Evolutionary conservation across 2,113 vertebrate genomes (phyloP).

Genomic region (Zingel zingel): DNA sequence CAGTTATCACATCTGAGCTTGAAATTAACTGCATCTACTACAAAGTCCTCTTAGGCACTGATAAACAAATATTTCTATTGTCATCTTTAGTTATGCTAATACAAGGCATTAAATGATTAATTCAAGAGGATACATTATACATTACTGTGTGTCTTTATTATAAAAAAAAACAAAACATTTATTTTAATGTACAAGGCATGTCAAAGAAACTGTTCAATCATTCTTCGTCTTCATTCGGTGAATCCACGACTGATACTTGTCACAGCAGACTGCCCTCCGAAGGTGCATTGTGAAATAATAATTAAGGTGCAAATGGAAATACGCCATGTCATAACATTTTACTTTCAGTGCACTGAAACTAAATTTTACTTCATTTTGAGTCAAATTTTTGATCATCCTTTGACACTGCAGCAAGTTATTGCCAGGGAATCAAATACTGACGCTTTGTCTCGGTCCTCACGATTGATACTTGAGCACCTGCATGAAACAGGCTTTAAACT

Average conservation of each 20-base stretch:
- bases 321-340: constrained; percentile 5
- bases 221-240: background rate
- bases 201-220: background rate
- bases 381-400: background rate
- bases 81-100: background rate
- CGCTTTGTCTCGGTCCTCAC: too few relatives aligned
- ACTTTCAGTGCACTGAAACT: constrained; percentile 8
- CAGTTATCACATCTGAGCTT: constrained; percentile 22
- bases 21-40: constrained; percentile 29
- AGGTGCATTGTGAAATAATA: constrained; percentile 20
- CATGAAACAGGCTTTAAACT: too few relatives aligned
- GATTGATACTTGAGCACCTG: too few relatives aligned
- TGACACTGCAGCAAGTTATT: too few relatives aligned
- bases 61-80: background rate
- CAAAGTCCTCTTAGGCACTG: constrained; percentile 33
- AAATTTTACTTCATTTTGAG: background rate
- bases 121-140: constrained; percentile 33
- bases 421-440: too few relatives aligned
- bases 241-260: background rate
- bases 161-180: background rate
- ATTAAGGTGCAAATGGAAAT: constrained; percentile 58
- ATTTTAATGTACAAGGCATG: constrained; percentile 10
- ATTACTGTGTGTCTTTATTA: constrained; percentile 26
- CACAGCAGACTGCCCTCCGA: background rate
- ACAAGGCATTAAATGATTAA: constrained; percentile 34